phyloP scores from a whole-genome alignment of 2,888 invertebrate genomes.

The Euphydryas editha region DNA sequence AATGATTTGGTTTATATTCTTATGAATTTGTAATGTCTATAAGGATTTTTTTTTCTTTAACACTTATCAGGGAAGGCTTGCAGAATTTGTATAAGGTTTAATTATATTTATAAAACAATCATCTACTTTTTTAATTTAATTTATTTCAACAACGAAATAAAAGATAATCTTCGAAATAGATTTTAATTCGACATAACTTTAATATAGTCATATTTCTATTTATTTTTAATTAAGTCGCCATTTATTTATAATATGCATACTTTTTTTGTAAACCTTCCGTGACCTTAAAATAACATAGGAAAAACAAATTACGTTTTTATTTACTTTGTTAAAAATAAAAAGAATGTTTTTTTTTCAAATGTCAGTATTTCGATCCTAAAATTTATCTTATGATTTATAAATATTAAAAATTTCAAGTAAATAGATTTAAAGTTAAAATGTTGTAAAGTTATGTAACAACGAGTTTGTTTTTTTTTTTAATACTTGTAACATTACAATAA shows the following conservation, averaged over 20 bases:
- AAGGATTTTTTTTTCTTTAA: not conserved
- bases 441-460: not conserved
- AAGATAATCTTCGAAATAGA: not conserved
- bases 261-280: not conserved
- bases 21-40: not conserved
- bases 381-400: no score
- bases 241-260: not conserved
- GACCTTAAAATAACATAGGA: not conserved
- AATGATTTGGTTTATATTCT: conserved; percentile 4
- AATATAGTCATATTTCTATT: not conserved
- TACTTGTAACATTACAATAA: not conserved
- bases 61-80: not conserved
- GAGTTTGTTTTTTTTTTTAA: not conserved
- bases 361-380: no score
- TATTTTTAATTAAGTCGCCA: no score
- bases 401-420: no score
- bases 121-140: not conserved
- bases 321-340: not conserved
- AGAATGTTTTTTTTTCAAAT: no score
- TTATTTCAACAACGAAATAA: not conserved
- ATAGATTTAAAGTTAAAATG: no score
- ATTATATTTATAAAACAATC: not conserved
- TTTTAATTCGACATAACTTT: not conserved
- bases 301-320: not conserved
- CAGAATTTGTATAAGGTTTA: not conserved